Base-by-base conservation (phyloP, 1,140 invertebrate species). In the Scaptomyza graminum region DNA sequence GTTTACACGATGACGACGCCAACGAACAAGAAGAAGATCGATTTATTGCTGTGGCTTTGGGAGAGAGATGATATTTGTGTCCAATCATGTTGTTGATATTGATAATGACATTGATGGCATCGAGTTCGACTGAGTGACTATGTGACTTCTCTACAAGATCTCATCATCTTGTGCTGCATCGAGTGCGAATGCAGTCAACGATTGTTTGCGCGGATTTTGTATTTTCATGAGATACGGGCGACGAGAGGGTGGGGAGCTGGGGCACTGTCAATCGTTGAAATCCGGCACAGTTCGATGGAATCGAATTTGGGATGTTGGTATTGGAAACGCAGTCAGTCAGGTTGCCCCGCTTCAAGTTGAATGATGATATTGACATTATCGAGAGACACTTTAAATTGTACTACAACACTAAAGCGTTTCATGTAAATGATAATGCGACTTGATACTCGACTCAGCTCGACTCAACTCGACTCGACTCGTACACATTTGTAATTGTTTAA, bases 81-180 rank as follows among this genome's bases (percentile, higher is more conserved):
- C 80, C 80, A 84, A 90, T 90, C 85, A 90, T 67, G 85, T 85
- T 90, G 85, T 90, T 90, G 88, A 84, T 90, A 83, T 88, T 90
- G 88, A 90, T 90, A 90, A 88, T 90, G 87, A 90, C 88, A 90
- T 90, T 88, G 84, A 89, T 81, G 80, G 80, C 84, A 83, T 89
- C 76, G 79, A 83, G 67, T 80, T 79, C 66, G 51, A 49, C 72
- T 79, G 88, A 90, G 79, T 87, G 88, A 90, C 87, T 90, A 75
- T 85, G 72, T 63, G 77, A 62, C 52, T 73, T 74, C 16, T 25
- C 39, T 44, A 47, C 31, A 68, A 70, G 54, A 72, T 72, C 74
- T 72, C 74, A 90, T n/a, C 31, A 69, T 72, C 74, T 90, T 41
- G 1, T 9, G 7, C 31, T 34, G 7, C 31, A 2, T 34, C 76